These are phyloP conservation scores for Chiloscyllium plagiosum DNA, from an alignment of 2,113 vertebrate species.

Conservation along the genomic window DNA sequence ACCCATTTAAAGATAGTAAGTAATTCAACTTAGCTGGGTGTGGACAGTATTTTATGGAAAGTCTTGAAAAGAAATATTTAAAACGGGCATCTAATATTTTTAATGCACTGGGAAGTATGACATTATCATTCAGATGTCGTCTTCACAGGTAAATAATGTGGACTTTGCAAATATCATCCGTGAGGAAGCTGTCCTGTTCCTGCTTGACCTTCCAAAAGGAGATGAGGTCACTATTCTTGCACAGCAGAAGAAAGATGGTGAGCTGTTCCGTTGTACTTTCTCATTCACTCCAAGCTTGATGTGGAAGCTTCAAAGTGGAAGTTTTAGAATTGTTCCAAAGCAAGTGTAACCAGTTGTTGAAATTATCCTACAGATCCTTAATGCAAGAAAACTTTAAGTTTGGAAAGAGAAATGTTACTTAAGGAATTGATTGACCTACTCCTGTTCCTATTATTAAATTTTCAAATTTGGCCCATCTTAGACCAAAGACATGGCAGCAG, in stretches of 20 bases:
- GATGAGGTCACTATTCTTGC: constrained; percentile 96
- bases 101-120: not conserved
- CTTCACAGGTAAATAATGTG: constrained; percentile 86
- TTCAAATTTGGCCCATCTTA: not conserved
- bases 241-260: constrained; percentile 96
- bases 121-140: not conserved
- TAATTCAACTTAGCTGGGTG: not conserved
- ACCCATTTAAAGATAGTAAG: not conserved
- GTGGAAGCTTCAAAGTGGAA: not conserved
- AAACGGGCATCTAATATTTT: not conserved
- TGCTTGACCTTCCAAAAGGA: constrained; percentile 90
- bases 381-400: not conserved
- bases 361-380: not conserved
- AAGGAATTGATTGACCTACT: not conserved
- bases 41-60: not conserved
- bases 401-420: not conserved
- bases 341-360: not conserved
- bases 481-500: too few species aligned
- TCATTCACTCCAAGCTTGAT: not conserved
- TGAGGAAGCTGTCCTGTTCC: constrained; percentile 92
- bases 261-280: constrained; percentile 42
- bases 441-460: not conserved
- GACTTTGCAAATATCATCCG: constrained; percentile 98
- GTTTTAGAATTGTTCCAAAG: not conserved
- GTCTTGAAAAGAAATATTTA: not conserved